Evolutionary conservation across 2,113 vertebrate species (phyloP).

Genomic region (Cervus canadensis): DNA sequence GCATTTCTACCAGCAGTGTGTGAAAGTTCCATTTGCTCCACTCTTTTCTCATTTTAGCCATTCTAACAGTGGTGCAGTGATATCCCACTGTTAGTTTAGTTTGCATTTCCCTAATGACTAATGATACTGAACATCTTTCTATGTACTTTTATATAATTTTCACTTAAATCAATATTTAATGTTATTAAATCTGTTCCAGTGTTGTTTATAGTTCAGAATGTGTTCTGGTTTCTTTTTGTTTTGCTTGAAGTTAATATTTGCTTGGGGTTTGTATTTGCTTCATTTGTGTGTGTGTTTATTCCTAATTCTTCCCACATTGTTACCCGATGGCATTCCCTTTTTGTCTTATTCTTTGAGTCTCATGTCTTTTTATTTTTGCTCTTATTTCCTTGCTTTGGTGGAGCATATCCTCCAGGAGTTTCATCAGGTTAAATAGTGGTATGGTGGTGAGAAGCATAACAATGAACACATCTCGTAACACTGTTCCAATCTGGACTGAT

Average conservation of each 20-base stretch:
- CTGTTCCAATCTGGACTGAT: background rate
- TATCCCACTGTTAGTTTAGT: background rate
- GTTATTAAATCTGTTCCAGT: background rate
- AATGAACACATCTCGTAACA: background rate
- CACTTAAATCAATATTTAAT: background rate
- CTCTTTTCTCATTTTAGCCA: background rate
- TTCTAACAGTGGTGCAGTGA: background rate
- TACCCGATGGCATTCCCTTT: background rate
- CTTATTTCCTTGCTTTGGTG: background rate
- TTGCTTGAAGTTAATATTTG: background rate
- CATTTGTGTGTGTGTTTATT: background rate
- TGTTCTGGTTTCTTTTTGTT: background rate
- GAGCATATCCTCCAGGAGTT: background rate
- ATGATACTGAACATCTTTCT: background rate
- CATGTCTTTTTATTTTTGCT: background rate
- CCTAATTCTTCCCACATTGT: background rate
- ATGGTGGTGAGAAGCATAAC: background rate
- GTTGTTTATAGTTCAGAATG: background rate
- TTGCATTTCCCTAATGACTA: background rate
- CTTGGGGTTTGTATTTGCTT: background rate
- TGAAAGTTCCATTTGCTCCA: background rate
- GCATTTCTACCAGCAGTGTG: background rate
- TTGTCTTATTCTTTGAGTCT: background rate
- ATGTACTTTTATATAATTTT: background rate
- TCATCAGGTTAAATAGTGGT: background rate